Conservation (phyloP, 1,140 invertebrate species). For the Habropoda laboriosa region DNA sequence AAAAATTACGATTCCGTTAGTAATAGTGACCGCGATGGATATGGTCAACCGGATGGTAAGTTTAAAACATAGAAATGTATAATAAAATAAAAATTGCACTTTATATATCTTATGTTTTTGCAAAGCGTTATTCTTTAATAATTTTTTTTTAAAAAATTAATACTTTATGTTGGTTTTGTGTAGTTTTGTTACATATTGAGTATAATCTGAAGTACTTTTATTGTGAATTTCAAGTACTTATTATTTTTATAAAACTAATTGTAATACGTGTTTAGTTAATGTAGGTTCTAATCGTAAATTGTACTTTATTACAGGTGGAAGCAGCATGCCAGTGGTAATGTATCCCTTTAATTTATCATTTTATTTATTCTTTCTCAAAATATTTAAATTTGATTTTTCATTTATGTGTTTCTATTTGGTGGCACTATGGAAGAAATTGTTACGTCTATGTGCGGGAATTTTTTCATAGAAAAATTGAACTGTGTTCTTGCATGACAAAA, state of each 20-base stretch:
- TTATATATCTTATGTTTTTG: not conserved
- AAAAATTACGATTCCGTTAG: constrained; percentile 79
- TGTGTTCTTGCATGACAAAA: constrained; percentile 60
- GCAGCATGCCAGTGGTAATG: constrained; percentile 81
- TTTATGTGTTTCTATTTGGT: constrained; percentile 36
- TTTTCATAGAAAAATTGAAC: constrained; percentile 37
- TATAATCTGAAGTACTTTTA: not conserved
- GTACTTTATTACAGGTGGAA: constrained; percentile 73
- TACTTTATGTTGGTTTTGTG: not conserved
- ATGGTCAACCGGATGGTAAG: constrained; percentile 78
- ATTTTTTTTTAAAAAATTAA: constrained; percentile 16
- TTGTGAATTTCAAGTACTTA: too few species aligned
- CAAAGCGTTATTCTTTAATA: not conserved
- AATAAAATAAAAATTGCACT: not conserved
- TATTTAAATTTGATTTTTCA: constrained; percentile 46
- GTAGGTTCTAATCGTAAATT: not conserved
- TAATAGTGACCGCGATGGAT: constrained; percentile 78
- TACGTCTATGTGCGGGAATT: constrained; percentile 19
- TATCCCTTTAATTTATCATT: constrained; percentile 67
- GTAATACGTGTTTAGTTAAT: not conserved
- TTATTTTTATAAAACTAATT: too few species aligned
- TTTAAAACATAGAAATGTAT: constrained; percentile 3
- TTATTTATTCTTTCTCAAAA: constrained; percentile 55
- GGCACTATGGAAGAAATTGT: constrained; percentile 42
- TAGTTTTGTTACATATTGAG: not conserved